A percentile compares a stretch with the other conserved stretches of the same genome.
Conservation (phyloP, 2,113 vertebrate species). For the Oreocharis arfaki region DNA sequence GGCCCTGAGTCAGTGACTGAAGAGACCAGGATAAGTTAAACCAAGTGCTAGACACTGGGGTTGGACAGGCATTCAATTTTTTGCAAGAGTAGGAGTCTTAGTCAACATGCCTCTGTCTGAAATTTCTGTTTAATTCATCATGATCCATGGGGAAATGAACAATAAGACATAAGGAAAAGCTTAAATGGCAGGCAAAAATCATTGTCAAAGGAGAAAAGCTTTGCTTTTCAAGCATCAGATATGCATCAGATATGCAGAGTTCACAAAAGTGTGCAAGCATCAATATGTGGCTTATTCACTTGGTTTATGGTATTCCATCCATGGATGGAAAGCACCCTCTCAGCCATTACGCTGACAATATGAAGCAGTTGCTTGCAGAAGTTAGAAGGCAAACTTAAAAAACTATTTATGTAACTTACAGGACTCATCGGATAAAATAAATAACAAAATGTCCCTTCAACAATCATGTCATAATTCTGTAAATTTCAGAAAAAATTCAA, state of each 20-base stretch:
- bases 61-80: neutral
- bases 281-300: neutral
- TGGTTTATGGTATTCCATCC: neutral
- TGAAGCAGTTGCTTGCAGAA: neutral
- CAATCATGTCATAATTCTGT: neutral
- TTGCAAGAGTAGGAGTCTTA: neutral
- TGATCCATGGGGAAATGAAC: neutral
- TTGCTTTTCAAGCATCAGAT: too few species aligned
- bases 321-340: neutral
- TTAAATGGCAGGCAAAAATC: neutral
- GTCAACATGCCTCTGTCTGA: neutral
- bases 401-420: neutral
- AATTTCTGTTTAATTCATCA: neutral
- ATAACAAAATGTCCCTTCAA: neutral
- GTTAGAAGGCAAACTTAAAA: neutral
- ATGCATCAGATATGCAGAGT: neutral
- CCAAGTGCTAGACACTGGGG: neutral
- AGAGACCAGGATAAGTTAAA: neutral
- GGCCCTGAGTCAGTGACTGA: rapidly evolving
- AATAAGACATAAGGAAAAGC: neutral
- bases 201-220: neutral
- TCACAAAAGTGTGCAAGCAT: neutral
- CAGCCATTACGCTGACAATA: neutral
- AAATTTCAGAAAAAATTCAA: neutral
- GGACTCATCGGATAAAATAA: neutral